Base-by-base conservation (phyloP, 2,888 invertebrate species). In the Saturnia pavonia region DNA sequence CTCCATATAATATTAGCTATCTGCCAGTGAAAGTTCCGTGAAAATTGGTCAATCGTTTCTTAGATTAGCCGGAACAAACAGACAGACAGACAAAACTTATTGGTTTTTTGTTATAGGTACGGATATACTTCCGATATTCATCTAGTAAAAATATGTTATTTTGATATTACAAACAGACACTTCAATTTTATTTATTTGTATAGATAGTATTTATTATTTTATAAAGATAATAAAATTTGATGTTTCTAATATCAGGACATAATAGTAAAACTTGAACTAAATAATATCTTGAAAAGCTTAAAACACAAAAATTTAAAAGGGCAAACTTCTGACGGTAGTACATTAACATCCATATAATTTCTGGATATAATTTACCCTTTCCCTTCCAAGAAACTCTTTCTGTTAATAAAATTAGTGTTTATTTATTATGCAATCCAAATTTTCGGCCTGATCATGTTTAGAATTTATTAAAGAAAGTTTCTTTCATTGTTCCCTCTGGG, bases 381-480 rank as follows among this genome's bases (percentile, higher is more conserved):
- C 34, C 34, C 8, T 19, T 65, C 19, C 19, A 9, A n/a, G 65
- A 34, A 65, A 68, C 68, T 40, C 68, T 54, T 57, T 54, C n/a
- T 65, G 6, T 40, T 65, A 40, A 65, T 40, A 65, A 40, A 40
- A 65, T 65, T 69, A 45, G 45, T 69, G 25, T 69, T 69, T 63
- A 40, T 69, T 45, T 69, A 43, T 60, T 45, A 42, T 43, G 63
- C 25, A 40, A 40, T 40, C 40, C 69, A 69, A 65, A 60, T 69
- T 69, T 69, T 60, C 27, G 63, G 43, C 43, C 25, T 63, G 45
- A 69, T 60, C 27, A 27, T 27, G 60, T 57, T 69, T 69, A 60
- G 45, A 69, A 69, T 69, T 69, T 69, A 69, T 69, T 63, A 60
- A 57, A 69, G 27, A 69, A 69, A 60, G 57, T 69, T 69, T 43